Conservation (phyloP, 23 tunicate species). For the Phallusia fumigata region DNA sequence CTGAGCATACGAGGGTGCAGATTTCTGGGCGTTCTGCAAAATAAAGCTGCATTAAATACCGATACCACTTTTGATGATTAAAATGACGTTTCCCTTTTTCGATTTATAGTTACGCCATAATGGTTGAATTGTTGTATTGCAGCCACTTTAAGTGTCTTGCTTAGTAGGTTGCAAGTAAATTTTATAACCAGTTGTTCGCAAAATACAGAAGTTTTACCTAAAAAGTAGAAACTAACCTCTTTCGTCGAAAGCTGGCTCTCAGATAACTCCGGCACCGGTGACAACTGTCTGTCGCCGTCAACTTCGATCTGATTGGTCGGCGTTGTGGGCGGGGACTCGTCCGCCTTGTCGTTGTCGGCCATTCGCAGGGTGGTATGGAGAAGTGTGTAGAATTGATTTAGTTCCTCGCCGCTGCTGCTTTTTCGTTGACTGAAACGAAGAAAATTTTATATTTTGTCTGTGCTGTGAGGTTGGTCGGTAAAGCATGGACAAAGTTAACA, state of each 20-base stretch:
- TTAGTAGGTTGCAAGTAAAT: too few relatives aligned
- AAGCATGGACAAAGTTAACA: too few relatives aligned
- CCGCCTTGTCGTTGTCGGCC: conserved; percentile 33
- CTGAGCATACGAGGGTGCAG: not conserved
- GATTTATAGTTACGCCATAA: too few relatives aligned
- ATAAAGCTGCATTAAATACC: not conserved
- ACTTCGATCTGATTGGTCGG: conserved; percentile 17
- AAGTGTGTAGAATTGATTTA: conserved; percentile 65
- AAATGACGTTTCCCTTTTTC: too few relatives aligned
- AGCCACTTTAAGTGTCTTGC: too few relatives aligned
- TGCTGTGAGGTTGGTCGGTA: too few relatives aligned
- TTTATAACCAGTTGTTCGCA: too few relatives aligned
- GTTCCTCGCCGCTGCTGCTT: conserved; percentile 38
- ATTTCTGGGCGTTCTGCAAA: not conserved
- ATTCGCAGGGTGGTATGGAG: conserved; percentile 80
- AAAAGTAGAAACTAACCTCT: too few relatives aligned
- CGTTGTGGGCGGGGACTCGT: conserved; percentile 56
- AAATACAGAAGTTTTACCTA: too few relatives aligned
- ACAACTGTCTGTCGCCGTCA: conserved; percentile 21
- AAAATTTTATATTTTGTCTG: too few relatives aligned
- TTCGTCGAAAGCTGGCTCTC: conserved; percentile 44
- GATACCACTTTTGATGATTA: too few relatives aligned
- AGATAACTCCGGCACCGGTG: conserved; percentile 66
- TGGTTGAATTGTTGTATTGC: too few relatives aligned
- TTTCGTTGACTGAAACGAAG: not conserved